Percentiles rank a stretch among this genome's conserved stretches.
Conservation (phyloP, 2,797 vertebrate genomes). For the Decapterus maruadsi region DNA sequence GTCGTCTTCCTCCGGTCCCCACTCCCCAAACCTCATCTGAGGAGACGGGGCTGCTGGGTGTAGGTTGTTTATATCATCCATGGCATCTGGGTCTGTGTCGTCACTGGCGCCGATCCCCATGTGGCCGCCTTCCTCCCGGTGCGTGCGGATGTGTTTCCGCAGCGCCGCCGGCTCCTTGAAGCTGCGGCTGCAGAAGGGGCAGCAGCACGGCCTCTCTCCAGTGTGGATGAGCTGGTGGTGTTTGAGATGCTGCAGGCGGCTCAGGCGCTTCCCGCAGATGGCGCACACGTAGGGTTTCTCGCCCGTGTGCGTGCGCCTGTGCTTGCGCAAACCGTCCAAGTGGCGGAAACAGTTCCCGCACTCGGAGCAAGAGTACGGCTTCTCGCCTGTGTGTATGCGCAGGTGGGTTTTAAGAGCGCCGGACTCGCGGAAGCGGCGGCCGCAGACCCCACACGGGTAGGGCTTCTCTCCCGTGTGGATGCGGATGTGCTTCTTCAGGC, state of each 20-base stretch:
- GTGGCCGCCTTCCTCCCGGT: constrained; percentile 83
- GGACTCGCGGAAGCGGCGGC: constrained; percentile 87
- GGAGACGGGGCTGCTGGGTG: constrained; percentile 82
- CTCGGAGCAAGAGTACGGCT: constrained; percentile 95
- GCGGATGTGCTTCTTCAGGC: constrained; percentile 89
- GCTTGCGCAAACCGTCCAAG: constrained; percentile 87
- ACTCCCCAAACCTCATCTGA: constrained; percentile 87
- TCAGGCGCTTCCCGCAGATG: constrained; percentile 87
- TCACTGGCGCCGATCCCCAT: constrained; percentile 70
- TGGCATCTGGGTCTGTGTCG: constrained; percentile 72
- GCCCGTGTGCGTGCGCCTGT: constrained; percentile 88
- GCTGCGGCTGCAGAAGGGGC: constrained; percentile 87
- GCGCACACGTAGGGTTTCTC: constrained; percentile 88
- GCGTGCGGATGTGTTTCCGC: constrained; percentile 86
- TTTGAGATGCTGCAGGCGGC: constrained; percentile 89
- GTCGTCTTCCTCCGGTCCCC: constrained; percentile 85
- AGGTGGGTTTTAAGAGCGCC: constrained; percentile 88
- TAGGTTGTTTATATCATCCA: constrained; percentile 84
- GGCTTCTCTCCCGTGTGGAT: constrained; percentile 90
- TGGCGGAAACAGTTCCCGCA: constrained; percentile 88
- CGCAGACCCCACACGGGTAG: constrained; percentile 86
- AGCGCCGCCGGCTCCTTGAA: constrained; percentile 87
- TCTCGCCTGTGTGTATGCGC: constrained; percentile 96
- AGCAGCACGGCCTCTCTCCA: constrained; percentile 86
- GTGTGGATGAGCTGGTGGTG: constrained; percentile 91